Evolutionary conservation across 1,140 invertebrate species (phyloP).

Genomic region (Papilio dardanus): DNA sequence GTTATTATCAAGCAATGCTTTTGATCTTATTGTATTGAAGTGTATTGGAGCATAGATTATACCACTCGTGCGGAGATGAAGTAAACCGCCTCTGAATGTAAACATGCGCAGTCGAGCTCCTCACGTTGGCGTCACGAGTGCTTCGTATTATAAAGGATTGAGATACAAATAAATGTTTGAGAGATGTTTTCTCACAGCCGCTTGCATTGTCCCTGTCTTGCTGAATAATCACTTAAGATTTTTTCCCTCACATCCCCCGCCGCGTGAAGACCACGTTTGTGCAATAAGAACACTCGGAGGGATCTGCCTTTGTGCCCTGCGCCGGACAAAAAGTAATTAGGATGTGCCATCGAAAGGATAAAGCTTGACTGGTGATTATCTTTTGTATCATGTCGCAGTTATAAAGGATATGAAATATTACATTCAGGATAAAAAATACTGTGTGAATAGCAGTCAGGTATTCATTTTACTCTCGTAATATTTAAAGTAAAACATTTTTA

Average conservation of each 20-base stretch:
- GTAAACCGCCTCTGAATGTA: not conserved
- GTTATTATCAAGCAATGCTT: not conserved
- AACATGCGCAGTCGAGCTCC: constrained; percentile 6
- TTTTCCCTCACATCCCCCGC: not conserved
- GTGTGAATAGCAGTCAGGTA: not conserved
- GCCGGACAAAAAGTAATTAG: constrained; percentile 15
- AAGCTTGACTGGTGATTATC: not conserved
- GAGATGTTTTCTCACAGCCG: constrained; percentile 8
- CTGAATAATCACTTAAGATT: constrained; percentile 19
- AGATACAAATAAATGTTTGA: not conserved
- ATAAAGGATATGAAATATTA: constrained; percentile 11
- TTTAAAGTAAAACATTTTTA: not conserved
- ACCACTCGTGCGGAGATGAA: not conserved
- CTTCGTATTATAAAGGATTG: constrained; percentile 5
- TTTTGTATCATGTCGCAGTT: not conserved
- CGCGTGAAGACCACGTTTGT: not conserved
- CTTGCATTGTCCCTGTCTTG: not conserved
- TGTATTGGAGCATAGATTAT: not conserved
- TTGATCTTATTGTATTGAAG: not conserved
- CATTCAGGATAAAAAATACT: not conserved
- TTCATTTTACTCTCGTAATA: not conserved
- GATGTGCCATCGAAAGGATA: constrained; percentile 3
- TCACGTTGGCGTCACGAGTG: not conserved
- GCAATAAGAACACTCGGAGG: not conserved
- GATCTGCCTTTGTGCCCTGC: not conserved